phyloP scores from a whole-genome alignment of 37 sponge, comb jelly and placozoan genomes.

The Spongilla lacustris region DNA sequence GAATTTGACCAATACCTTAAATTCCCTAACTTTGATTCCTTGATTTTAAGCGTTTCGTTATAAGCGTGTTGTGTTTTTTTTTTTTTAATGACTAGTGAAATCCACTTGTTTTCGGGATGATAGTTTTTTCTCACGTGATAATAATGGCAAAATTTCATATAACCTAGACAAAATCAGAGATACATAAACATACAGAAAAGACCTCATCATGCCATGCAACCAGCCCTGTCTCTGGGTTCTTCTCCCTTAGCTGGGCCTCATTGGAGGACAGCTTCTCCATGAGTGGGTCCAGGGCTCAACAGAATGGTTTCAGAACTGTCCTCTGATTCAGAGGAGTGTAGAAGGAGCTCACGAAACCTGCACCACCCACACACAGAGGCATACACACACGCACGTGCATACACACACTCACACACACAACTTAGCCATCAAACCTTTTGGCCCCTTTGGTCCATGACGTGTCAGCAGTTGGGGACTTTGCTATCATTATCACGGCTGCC shows the following conservation, averaged over 20 bases:
- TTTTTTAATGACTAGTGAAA: too few species aligned
- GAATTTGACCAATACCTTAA: too few species aligned
- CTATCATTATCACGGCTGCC: conserved; percentile 79
- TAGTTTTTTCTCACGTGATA: too few species aligned
- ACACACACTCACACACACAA: conserved; percentile 13
- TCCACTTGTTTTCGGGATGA: too few species aligned
- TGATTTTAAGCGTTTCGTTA: too few species aligned
- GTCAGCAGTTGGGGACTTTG: conserved; percentile 87
- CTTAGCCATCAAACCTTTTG: conserved; percentile 90
- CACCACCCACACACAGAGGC: background rate
- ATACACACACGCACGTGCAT: background rate
- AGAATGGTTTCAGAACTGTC: conserved; percentile 49
- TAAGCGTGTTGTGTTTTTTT: too few species aligned
- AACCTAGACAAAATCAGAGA: too few species aligned
- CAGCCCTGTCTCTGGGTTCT: conserved; percentile 20
- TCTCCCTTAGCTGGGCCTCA: conserved; percentile 5
- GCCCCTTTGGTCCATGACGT: conserved; percentile 95
- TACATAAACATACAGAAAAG: too few species aligned
- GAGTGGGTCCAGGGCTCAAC: conserved; percentile 41
- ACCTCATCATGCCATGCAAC: conserved; percentile 60
- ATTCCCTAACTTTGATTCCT: too few species aligned
- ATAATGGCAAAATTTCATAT: too few species aligned
- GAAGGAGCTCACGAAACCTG: conserved; percentile 68
- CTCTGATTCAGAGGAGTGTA: conserved; percentile 41
- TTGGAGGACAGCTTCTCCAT: conserved; percentile 1